These are phyloP conservation scores for Hydrotaea cyrtoneurina DNA, from an alignment of 2,888 invertebrate species.

Conservation along the genomic window DNA sequence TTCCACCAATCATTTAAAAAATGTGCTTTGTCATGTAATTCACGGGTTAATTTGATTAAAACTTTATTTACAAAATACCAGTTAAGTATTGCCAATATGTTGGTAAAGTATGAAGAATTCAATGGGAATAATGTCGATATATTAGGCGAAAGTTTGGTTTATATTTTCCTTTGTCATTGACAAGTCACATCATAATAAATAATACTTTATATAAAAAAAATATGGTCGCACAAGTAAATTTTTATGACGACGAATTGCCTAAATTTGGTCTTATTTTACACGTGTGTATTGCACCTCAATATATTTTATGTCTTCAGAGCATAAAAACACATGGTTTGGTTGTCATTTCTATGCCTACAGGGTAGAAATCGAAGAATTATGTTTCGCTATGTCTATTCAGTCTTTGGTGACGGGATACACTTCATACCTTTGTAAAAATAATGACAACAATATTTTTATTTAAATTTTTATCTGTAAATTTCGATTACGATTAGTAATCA, in stretches of 20 bases:
- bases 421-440: neutral
- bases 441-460: neutral
- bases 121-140: neutral
- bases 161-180: neutral
- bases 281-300: conserved; percentile 2
- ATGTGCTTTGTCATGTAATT: neutral
- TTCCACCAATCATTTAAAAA: conserved; percentile 17
- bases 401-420: neutral
- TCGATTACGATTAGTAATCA: too few relatives aligned
- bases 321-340: conserved; percentile 31
- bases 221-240: conserved; percentile 11
- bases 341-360: conserved; percentile 15
- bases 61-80: conserved; percentile 35
- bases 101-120: neutral
- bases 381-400: neutral
- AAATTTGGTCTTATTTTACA: conserved; percentile 21
- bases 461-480: too few relatives aligned
- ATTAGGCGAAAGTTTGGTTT: neutral
- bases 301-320: conserved; percentile 19
- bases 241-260: conserved; percentile 27
- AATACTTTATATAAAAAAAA: conserved; percentile 19
- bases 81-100: conserved; percentile 12
- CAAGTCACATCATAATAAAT: conserved; percentile 1
- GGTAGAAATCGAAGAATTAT: conserved; percentile 1
- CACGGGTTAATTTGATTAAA: conserved; percentile 32